Evolutionary conservation across 2,888 invertebrate species (phyloP), one percentile per base, ranked within the genome.

Genomic region (Gandaritis pyraliata): DNA sequence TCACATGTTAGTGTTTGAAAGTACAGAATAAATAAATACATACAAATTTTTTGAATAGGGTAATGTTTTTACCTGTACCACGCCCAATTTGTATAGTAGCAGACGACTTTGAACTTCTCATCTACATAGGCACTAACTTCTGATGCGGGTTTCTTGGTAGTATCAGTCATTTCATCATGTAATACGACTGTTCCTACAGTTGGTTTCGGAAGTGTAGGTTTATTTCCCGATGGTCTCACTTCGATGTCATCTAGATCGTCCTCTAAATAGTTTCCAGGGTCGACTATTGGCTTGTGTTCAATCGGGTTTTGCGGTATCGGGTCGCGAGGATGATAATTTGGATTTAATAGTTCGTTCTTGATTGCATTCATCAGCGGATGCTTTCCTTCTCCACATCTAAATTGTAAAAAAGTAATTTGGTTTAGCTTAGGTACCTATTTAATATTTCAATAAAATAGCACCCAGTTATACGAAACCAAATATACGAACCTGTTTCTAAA

Each of bases 31-130:
- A 5, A 38, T 11, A 18, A 12, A n/a, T n/a, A 18, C 1, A 49
- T 1, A n/a, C 33, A 43, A 13, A 0, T 3, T 36, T 45, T 47
- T 7, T 30, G 4, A 2, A 49, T 39, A 18, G 12, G 30, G 8
- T 10, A 0, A 1, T 33, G 3, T 18, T 50, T n/a, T 65, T 82
- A 93, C 93, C 93, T 92, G 85, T 98, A 98, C 97, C 97, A 98
- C 29, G 98, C 97, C 98, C 98, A 98, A 79, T 98, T 98, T 0
- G 97, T 97, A 82, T 97, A 98, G 80, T 98, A 98, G 76, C 98
- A 98, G 4, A 98, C 95, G 0, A 97, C 95, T 90, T 97, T 97
- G 76, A 93, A 97, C 60, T 81, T 78, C 67, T 88, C 88, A 64
- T 86, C 83, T 58, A 78, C 76, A 51, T 63, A 58, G 50, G 61